Percentiles rank a stretch among this genome's conserved stretches.
Conservation (phyloP, 2,888 invertebrate genomes). For the Amphipoea oculea region DNA sequence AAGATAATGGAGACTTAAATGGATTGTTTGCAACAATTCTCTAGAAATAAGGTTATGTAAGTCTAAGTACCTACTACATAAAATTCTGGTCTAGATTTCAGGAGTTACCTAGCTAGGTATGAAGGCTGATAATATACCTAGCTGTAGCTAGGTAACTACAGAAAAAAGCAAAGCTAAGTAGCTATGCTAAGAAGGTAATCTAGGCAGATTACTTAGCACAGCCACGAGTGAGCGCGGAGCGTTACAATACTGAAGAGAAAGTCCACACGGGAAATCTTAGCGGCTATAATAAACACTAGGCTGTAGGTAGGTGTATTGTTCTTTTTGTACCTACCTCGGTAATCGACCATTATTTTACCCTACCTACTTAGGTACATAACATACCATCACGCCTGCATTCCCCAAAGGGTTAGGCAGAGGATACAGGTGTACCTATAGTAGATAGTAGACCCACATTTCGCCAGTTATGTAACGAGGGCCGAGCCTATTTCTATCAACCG, state of each 20-base stretch:
- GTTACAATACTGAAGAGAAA: conserved; percentile 48
- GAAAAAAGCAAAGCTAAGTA: too few species aligned
- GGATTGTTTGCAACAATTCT: conserved; percentile 30
- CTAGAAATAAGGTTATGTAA: conserved; percentile 20
- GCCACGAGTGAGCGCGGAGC: neutral
- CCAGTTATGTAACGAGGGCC: neutral
- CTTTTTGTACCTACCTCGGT: neutral
- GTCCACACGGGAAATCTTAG: conserved; percentile 47
- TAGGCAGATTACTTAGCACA: neutral
- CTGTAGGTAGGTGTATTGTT: conserved; percentile 21
- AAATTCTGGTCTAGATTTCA: conserved; percentile 20
- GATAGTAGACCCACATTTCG: too few species aligned
- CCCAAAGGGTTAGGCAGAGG: neutral
- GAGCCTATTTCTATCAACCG: neutral
- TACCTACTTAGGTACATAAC: neutral
- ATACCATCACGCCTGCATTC: neutral
- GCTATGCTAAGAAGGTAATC: too few species aligned
- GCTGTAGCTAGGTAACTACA: too few species aligned
- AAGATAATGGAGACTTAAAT: conserved; percentile 33
- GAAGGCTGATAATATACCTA: too few species aligned
- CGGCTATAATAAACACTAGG: conserved; percentile 32
- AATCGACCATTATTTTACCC: neutral
- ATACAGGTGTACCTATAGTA: neutral
- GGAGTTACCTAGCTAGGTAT: neutral
- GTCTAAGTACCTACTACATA: neutral